Percentiles rank a stretch among this genome's conserved stretches.
Evolutionary conservation across 2,797 vertebrate species (phyloP).

Genomic region (Pangasius djambal): DNA sequence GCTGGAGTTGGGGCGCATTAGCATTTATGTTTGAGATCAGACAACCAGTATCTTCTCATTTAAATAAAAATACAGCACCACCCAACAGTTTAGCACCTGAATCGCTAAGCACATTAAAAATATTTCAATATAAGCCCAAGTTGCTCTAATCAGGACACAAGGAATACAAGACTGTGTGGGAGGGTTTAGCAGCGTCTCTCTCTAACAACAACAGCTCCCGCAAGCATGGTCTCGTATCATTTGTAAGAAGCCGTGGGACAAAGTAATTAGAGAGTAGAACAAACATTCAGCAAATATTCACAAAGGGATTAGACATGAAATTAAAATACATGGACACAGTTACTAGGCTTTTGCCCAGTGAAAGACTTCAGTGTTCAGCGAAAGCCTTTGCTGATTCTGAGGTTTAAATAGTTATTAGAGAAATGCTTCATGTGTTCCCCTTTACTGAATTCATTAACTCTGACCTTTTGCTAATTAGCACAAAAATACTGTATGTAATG

Average conservation of each 20-base stretch:
- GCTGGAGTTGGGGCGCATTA: no score
- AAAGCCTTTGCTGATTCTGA: not conserved
- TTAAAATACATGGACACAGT: not conserved
- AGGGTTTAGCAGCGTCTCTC: slow-evolving; percentile 4
- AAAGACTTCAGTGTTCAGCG: not conserved
- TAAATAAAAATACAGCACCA: not conserved
- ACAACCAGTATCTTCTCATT: not conserved
- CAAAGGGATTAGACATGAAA: not conserved
- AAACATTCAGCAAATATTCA: slow-evolving; percentile 10
- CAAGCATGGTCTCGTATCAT: not conserved
- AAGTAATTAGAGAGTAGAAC: slow-evolving; percentile 7
- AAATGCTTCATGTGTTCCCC: not conserved
- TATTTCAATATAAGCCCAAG: not conserved
- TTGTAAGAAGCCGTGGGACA: not conserved
- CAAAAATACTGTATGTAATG: not conserved
- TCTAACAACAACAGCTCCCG: not conserved
- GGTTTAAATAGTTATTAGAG: not conserved
- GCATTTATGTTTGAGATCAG: no score
- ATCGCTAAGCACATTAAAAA: not conserved
- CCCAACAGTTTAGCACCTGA: not conserved
- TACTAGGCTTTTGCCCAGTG: not conserved
- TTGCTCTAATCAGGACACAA: not conserved
- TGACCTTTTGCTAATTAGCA: not conserved
- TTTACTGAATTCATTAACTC: not conserved
- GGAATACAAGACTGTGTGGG: not conserved